These are phyloP conservation scores for Lophura nycthemera DNA, from an alignment of 2,113 vertebrate genomes.

Conservation along the genomic window DNA sequence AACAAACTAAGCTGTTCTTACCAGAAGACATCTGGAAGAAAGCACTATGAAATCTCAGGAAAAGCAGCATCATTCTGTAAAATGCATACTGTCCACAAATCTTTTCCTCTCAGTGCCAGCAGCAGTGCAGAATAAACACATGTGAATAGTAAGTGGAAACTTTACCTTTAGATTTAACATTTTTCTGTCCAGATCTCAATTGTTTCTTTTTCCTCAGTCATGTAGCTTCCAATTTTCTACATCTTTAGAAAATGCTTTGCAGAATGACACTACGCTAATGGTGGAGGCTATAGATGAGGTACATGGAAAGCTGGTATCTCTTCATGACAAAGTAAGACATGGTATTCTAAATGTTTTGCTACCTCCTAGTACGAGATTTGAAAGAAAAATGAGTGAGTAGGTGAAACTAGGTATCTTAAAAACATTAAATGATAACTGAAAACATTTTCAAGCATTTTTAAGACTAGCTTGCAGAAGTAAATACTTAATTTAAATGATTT, in stretches of 20 bases:
- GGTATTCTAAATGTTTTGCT: neutral
- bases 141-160: neutral
- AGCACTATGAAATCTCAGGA: neutral
- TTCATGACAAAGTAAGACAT: neutral
- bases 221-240: neutral
- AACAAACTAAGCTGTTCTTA: neutral
- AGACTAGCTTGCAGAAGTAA: neutral
- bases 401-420: neutral
- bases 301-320: neutral
- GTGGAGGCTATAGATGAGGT: neutral
- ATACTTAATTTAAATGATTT: neutral
- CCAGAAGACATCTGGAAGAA: neutral
- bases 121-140: neutral
- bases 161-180: neutral
- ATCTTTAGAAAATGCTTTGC: neutral
- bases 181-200: neutral
- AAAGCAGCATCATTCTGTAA: neutral
- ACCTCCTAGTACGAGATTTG: neutral
- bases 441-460: neutral
- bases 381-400: neutral
- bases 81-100: neutral
- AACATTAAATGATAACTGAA: neutral
- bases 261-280: neutral
- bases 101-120: neutral
- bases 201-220: neutral